A percentile compares a stretch with the other conserved stretches of the same genome.
These are phyloP conservation scores for Drosophila rellima DNA, from an alignment of 2,888 invertebrate species.

Conservation along the genomic window DNA sequence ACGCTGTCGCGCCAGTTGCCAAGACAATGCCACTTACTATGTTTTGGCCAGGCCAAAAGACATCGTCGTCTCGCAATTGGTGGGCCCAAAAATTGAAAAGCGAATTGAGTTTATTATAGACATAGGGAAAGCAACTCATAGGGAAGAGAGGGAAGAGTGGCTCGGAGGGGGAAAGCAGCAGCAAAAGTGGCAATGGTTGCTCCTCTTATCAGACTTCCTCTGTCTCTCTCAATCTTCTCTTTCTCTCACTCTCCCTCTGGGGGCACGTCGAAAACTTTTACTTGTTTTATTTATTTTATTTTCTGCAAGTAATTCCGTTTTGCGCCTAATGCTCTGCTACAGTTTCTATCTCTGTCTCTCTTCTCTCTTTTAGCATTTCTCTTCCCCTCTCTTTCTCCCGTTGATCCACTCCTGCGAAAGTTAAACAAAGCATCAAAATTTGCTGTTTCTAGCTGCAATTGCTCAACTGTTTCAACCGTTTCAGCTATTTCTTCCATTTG, in stretches of 20 bases:
- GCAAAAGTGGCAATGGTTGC: conserved; percentile 15
- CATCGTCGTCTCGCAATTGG: conserved; percentile 1
- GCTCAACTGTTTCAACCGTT: conserved; percentile 57
- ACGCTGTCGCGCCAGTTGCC: conserved; percentile 64
- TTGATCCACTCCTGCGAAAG: conserved; percentile 45
- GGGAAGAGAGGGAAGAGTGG: background rate
- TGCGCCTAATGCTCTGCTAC: conserved; percentile 69
- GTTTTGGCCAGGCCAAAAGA: conserved; percentile 19
- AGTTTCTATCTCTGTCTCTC: conserved; percentile 28
- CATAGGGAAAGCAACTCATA: conserved; percentile 28
- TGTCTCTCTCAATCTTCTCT: background rate
- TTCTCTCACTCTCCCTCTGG: conserved; percentile 24
- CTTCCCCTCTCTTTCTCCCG: background rate
- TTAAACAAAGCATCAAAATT: conserved; percentile 69
- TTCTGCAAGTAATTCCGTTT: conserved; percentile 71
- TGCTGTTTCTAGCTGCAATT: conserved; percentile 59
- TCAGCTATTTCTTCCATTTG: conserved; percentile 48
- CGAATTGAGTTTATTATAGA: conserved; percentile 70
- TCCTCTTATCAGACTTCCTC: conserved; percentile 33
- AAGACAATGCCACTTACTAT: conserved; percentile 68
- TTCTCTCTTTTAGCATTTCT: conserved; percentile 1
- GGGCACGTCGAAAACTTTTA: conserved; percentile 58
- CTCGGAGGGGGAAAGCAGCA: background rate
- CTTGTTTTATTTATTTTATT: conserved; percentile 72
- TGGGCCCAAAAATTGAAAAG: conserved; percentile 42